These are phyloP conservation scores for Caerostris extrusa DNA, from an alignment of 1,140 invertebrate species.

Conservation along the genomic window DNA sequence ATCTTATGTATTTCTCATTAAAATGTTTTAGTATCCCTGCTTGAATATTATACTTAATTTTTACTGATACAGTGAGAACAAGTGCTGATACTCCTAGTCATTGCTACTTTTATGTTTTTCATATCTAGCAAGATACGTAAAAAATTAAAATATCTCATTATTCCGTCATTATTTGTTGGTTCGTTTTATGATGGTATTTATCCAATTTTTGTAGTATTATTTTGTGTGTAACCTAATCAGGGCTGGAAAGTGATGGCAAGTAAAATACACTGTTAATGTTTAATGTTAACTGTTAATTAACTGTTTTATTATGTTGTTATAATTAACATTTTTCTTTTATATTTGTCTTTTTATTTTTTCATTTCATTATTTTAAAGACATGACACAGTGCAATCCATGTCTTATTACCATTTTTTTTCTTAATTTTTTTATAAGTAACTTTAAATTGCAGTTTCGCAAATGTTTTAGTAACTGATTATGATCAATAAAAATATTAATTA, in stretches of 20 bases:
- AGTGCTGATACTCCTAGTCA: slow-evolving; percentile 40
- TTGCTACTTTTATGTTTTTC: not conserved
- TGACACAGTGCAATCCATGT: too few relatives aligned
- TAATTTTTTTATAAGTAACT: too few relatives aligned
- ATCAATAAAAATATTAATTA: too few relatives aligned
- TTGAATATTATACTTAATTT: slow-evolving; percentile 17
- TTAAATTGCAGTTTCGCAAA: too few relatives aligned
- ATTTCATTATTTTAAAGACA: too few relatives aligned
- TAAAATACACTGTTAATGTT: not conserved
- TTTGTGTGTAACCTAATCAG: not conserved
- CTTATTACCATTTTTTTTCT: too few relatives aligned
- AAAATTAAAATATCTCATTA: slow-evolving; percentile 13
- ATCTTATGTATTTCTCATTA: not conserved
- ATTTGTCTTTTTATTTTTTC: too few relatives aligned
- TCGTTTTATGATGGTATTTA: not conserved
- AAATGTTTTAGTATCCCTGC: not conserved
- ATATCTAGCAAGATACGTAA: not conserved
- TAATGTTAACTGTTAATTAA: too few relatives aligned
- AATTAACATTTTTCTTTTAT: too few relatives aligned
- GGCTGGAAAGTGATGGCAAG: not conserved
- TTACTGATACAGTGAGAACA: not conserved
- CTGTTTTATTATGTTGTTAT: too few relatives aligned
- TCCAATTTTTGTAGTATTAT: slow-evolving; percentile 11
- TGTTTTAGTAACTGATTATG: too few relatives aligned
- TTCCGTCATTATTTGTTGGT: not conserved